phyloP scores from a whole-genome alignment of 2,113 vertebrate species.

The Hyperoodon ampullatus region DNA sequence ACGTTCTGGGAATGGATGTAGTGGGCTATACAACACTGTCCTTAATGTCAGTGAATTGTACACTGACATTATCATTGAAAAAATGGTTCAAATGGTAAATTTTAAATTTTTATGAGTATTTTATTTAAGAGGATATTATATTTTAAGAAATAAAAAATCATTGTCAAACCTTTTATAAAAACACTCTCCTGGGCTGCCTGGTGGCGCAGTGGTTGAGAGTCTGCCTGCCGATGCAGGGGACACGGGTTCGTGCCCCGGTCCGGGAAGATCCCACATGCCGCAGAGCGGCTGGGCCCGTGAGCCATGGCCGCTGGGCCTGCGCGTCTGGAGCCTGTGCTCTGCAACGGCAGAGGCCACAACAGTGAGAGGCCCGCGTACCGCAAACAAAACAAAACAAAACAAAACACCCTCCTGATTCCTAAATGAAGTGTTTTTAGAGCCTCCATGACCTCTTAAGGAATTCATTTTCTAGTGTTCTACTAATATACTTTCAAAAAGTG shows the following conservation, averaged over 20 bases:
- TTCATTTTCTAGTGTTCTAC: slow-evolving; percentile 9
- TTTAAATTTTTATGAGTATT: neutral
- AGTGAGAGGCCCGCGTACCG: too few relatives aligned
- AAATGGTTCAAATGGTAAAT: neutral
- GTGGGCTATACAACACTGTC: neutral
- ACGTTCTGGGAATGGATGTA: neutral
- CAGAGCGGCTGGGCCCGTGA: too few relatives aligned
- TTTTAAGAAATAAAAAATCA: slow-evolving; percentile 28
- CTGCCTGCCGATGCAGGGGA: too few relatives aligned
- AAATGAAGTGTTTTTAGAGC: neutral
- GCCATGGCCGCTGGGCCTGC: too few relatives aligned
- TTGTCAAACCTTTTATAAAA: neutral
- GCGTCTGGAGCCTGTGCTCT: too few relatives aligned
- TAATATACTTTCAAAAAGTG: neutral
- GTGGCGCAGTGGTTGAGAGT: too few relatives aligned
- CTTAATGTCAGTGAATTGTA: neutral
- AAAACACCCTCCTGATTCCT: neutral
- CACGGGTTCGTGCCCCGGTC: too few relatives aligned
- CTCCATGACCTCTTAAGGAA: neutral
- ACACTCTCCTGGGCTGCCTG: neutral
- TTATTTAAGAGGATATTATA: neutral
- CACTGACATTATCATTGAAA: neutral
- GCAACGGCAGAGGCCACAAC: too few relatives aligned
- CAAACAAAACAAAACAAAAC: too few relatives aligned
- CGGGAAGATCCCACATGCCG: too few relatives aligned